Evolutionary conservation across 2,113 vertebrate species (phyloP).

Genomic region (Corythoichthys intestinalis): DNA sequence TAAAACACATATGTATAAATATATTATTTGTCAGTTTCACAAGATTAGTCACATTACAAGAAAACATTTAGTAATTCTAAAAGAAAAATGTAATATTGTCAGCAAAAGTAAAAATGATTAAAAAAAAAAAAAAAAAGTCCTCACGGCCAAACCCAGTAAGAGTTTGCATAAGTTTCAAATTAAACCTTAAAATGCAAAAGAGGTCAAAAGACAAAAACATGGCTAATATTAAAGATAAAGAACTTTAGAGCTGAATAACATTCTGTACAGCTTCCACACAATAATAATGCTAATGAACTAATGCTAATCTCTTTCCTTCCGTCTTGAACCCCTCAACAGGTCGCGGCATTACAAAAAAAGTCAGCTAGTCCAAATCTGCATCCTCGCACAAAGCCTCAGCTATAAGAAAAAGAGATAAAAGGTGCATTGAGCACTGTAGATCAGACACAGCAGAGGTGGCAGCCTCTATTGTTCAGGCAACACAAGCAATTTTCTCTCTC

Average conservation of each 20-base stretch:
- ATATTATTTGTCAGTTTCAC: no score
- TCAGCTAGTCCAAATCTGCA: slow-evolving; percentile 16
- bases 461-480: slow-evolving; percentile 38
- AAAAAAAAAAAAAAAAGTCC: no score
- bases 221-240: neutral
- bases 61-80: no score
- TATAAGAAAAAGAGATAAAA: slow-evolving; percentile 42
- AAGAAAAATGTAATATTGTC: no score
- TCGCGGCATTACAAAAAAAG: neutral
- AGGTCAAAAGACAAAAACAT: neutral
- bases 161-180: no score
- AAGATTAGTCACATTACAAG: no score
- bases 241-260: neutral
- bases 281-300: neutral
- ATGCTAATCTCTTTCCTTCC: neutral
- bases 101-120: no score
- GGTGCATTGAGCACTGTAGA: slow-evolving; percentile 32
- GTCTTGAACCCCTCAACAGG: neutral
- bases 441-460: slow-evolving; percentile 23
- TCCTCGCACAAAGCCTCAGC: slow-evolving; percentile 16
- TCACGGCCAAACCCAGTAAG: no score
- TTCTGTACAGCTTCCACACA: neutral
- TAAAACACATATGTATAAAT: no score
- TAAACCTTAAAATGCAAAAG: neutral
- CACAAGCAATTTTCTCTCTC: slow-evolving; percentile 42